Evolutionary conservation across 2,797 vertebrate species (phyloP).

Genomic region (Micropoecilia bifurca): DNA sequence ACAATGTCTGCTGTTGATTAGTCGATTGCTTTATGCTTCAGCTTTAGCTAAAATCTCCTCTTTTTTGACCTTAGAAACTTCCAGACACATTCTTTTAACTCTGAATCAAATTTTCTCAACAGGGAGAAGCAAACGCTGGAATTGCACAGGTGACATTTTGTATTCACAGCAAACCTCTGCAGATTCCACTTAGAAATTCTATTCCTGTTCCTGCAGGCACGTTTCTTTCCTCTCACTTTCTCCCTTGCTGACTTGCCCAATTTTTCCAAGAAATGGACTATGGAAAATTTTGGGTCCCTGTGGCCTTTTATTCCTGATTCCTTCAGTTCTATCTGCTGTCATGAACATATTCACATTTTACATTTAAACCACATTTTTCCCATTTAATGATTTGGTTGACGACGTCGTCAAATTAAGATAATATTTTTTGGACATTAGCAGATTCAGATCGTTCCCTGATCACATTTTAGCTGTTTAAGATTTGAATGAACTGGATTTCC

Average conservation of each 20-base stretch:
- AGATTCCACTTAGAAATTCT: constrained; percentile 56
- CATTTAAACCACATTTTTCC: not conserved
- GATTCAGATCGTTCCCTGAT: not conserved
- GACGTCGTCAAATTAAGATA: not conserved
- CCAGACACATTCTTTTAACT: constrained; percentile 35
- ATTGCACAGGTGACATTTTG: constrained; percentile 69
- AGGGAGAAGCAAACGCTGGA: constrained; percentile 62
- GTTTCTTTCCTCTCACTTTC: constrained; percentile 42
- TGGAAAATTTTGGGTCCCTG: constrained; percentile 10
- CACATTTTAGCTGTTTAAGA: not conserved
- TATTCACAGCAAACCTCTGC: constrained; percentile 62
- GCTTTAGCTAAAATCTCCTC: not conserved
- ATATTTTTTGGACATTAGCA: not conserved
- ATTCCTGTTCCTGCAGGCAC: constrained; percentile 60
- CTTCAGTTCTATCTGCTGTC: not conserved
- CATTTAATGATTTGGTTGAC: not conserved
- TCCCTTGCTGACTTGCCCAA: constrained; percentile 16
- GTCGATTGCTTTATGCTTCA: constrained; percentile 25
- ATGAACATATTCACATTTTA: not conserved
- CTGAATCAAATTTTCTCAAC: constrained; percentile 60
- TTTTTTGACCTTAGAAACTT: constrained; percentile 27
- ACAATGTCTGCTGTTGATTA: not conserved
- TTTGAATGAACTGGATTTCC: not conserved
- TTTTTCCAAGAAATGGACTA: constrained; percentile 19
- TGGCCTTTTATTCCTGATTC: not conserved